Percentiles rank a stretch among this genome's conserved stretches.
phyloP scores from a whole-genome alignment of 92 coral and sea anemone species.

The Phenganax subtilis region DNA sequence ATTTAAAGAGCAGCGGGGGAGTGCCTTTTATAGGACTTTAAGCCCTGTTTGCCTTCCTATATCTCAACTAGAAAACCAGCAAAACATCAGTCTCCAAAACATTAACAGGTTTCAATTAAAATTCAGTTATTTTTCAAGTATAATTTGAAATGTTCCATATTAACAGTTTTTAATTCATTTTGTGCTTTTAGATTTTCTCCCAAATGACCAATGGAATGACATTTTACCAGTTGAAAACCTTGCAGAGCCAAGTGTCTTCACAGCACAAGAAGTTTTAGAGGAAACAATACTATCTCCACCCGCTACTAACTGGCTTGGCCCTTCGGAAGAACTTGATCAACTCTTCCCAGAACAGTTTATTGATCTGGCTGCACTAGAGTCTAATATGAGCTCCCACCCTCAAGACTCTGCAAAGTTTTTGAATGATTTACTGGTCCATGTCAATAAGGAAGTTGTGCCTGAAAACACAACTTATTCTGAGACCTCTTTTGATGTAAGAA shows the following conservation, averaged over 20 bases:
- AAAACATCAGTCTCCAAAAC: no score
- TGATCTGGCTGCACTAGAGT: conserved; percentile 19
- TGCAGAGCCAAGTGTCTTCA: background rate
- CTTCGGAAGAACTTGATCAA: background rate
- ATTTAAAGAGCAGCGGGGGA: no score
- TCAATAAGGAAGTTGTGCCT: background rate
- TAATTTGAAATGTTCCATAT: background rate
- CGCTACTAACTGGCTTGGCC: background rate
- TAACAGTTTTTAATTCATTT: no score
- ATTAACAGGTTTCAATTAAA: no score
- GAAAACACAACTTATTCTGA: background rate
- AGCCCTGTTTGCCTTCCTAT: no score
- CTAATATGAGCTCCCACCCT: conserved; percentile 1
- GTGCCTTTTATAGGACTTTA: no score
- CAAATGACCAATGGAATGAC: conserved; percentile 32
- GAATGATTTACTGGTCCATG: background rate
- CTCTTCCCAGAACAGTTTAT: conserved; percentile 32
- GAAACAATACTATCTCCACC: conserved; percentile 9
- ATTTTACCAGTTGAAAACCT: conserved; percentile 18
- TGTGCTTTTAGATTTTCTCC: background rate
- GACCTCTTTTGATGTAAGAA: background rate
- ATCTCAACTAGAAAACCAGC: no score
- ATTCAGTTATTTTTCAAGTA: background rate
- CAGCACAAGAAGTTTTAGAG: conserved; percentile 20
- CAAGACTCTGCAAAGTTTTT: background rate